phyloP scores from a whole-genome alignment of 2,113 vertebrate species.

The Neolamprologus ventralis region DNA sequence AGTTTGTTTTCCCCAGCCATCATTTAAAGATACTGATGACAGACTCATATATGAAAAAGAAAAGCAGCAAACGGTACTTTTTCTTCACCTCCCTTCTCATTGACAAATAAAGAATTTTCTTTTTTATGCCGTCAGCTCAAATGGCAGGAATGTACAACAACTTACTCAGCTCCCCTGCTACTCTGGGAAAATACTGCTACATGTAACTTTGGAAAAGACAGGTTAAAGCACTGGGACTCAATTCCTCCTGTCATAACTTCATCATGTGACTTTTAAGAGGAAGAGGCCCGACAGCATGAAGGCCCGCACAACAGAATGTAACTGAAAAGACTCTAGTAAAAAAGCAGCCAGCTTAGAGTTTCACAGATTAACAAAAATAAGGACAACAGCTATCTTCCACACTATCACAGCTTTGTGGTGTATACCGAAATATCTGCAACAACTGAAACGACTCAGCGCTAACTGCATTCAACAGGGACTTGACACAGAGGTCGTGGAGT shows the following conservation, averaged over 20 bases:
- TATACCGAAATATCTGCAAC: background rate
- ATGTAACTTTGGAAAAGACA: background rate
- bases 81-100: background rate
- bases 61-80: background rate
- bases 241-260: conserved; percentile 9
- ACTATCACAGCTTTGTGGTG: background rate
- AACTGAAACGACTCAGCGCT: background rate
- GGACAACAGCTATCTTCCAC: background rate
- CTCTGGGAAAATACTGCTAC: background rate
- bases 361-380: background rate
- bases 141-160: background rate
- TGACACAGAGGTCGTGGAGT: background rate
- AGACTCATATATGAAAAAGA: background rate
- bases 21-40: background rate
- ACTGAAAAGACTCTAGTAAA: background rate
- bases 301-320: background rate
- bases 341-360: background rate
- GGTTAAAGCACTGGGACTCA: background rate
- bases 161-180: background rate
- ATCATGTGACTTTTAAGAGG: conserved; percentile 54
- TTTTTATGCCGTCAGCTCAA: background rate
- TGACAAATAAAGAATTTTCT: background rate
- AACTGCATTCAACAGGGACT: background rate
- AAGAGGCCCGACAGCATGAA: conserved; percentile 4
- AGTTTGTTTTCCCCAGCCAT: background rate